phyloP scores from a whole-genome alignment of 2,113 vertebrate species.

The Castor canadensis region DNA sequence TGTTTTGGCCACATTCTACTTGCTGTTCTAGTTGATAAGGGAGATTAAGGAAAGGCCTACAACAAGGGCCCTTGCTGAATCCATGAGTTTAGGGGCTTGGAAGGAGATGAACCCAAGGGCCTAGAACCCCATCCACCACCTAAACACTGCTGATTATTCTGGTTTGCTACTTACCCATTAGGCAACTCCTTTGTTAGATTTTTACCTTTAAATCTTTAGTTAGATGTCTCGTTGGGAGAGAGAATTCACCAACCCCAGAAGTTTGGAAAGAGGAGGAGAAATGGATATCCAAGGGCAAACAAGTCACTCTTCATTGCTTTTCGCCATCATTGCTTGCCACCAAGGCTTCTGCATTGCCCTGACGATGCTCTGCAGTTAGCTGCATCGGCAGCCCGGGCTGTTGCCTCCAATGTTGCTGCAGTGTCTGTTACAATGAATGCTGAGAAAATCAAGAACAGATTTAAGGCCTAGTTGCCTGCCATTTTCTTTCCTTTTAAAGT shows the following conservation, averaged over 20 bases:
- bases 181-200: neutral
- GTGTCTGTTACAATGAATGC: neutral
- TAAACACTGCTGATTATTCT: neutral
- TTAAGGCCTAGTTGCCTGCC: too few species aligned
- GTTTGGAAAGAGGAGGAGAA: neutral
- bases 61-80: neutral
- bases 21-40: neutral
- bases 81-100: neutral
- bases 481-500: too few species aligned
- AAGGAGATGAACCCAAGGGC: neutral
- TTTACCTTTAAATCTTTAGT: neutral
- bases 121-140: neutral
- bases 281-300: neutral
- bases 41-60: neutral
- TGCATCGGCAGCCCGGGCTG: neutral
- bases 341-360: neutral
- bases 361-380: neutral
- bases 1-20: neutral
- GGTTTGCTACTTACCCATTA: neutral
- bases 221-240: neutral
- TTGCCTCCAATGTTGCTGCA: neutral
- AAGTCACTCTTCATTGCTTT: neutral
- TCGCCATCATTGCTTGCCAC: neutral
- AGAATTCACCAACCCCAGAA: neutral
- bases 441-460: neutral